Evolutionary conservation across 2,797 vertebrate species (phyloP), one percentile per base, ranked within the genome.

Genomic region (Graptemys geographica): DNA sequence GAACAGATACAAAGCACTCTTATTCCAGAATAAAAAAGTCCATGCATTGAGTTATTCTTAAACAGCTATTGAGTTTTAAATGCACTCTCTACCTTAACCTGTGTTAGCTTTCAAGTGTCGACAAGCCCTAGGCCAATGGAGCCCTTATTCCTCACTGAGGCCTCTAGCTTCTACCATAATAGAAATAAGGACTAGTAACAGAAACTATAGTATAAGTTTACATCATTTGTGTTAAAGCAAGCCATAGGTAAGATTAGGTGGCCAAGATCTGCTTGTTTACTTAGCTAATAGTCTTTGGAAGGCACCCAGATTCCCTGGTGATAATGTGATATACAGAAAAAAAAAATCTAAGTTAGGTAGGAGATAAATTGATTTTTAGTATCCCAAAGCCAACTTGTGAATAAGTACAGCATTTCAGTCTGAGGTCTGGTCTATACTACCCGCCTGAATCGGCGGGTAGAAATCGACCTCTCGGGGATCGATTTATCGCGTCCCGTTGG

Each of bases 201-300:
- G 57, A 15, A 41, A 47, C 1, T 65, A 31, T 37, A 6, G 3
- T 1, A 56, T 1, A 41, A 84, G 3, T 59, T 84, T 78, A 49
- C 41, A 52, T 6, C 11, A 80, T 51, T 1, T 0, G 84, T 31
- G 12, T 56, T 49, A 81, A 90, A 86, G 27, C 56, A 89, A 19
- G 10, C 0, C 0, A 90, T 28, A 12, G 52, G 57, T 31, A 72
- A 57, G 8, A 2, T 84, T 51, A 15, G 0, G 0, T 74, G 52
- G 18, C 6, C 11, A 12, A 10, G 15, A 69, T 59, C 55, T 49
- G 69, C 83, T 56, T 5, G 1, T 16, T 81, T 41, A 10, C 37
- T 72, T 37, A 72, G 15, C 28, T 33, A 62, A 62, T 6, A 33
- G 59, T 62, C 59, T 62, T 31, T 74, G 23, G 69, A 74, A 74